Conservation (phyloP, 2,113 vertebrate genomes). For the Corapipo altera region DNA sequence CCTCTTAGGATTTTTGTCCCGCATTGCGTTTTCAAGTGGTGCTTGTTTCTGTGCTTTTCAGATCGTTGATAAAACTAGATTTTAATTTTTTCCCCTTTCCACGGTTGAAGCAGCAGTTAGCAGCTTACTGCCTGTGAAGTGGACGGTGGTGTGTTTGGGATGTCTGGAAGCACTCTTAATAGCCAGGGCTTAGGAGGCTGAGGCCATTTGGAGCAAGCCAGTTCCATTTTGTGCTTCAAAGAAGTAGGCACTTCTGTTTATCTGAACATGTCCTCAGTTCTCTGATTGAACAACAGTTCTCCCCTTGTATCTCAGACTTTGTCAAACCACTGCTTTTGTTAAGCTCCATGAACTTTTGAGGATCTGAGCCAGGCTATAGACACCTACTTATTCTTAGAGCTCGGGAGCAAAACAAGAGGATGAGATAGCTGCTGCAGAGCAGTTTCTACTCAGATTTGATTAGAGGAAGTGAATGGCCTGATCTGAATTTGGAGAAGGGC, state of each 20-base stretch:
- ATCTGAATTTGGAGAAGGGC: background rate
- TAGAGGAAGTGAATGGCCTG: background rate
- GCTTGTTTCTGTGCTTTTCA: background rate
- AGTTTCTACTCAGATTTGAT: background rate
- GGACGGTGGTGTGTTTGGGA: background rate
- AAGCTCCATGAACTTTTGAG: background rate
- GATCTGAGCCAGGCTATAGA: background rate
- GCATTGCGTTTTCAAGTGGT: background rate
- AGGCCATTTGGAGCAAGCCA: background rate
- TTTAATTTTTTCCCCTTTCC: background rate
- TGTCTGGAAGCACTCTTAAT: background rate
- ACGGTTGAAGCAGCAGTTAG: background rate
- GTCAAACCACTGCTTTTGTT: background rate
- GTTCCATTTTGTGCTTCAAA: background rate
- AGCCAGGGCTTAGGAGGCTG: background rate
- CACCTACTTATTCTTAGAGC: background rate
- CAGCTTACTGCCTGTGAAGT: background rate
- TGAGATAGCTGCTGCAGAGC: background rate
- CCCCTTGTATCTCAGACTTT: background rate
- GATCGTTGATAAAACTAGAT: fast-evolving
- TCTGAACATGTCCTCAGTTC: background rate
- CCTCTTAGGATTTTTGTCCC: background rate
- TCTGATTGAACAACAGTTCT: background rate
- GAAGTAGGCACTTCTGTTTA: background rate
- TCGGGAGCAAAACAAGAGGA: background rate